Evolutionary conservation across 2,797 vertebrate genomes (phyloP).

Genomic region (Enteromius viviparus): DNA sequence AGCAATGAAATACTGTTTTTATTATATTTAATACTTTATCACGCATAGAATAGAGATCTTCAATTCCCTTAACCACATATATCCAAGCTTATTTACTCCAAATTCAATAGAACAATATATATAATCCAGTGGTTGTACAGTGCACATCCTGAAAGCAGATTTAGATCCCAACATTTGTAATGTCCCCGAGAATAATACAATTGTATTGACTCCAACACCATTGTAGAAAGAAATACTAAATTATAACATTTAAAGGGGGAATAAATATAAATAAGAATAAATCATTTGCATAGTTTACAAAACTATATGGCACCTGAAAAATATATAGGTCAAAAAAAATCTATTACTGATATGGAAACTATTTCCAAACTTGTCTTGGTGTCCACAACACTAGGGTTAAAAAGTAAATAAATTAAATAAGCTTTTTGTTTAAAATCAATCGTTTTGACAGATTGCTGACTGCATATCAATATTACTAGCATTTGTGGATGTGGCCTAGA

Average conservation of each 20-base stretch:
- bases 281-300: constrained; percentile 28
- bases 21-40: background rate
- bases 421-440: background rate
- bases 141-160: background rate
- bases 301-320: constrained; percentile 3
- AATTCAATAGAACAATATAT: background rate
- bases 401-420: background rate
- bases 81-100: background rate
- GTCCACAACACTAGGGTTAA: background rate
- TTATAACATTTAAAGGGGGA: background rate
- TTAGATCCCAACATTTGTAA: background rate
- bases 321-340: background rate
- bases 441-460: background rate
- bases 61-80: background rate
- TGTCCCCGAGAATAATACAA: background rate
- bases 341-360: background rate
- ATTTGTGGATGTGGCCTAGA: background rate
- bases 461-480: background rate
- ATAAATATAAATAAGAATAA: background rate
- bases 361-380: background rate
- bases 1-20: constrained; percentile 4
- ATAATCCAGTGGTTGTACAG: background rate
- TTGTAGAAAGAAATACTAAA: background rate
- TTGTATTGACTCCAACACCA: background rate
- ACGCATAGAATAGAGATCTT: background rate